Percentiles rank a stretch among this genome's conserved stretches.
Conservation (phyloP, 2,888 invertebrate genomes). For the Caenorhabditis sp. region DNA sequence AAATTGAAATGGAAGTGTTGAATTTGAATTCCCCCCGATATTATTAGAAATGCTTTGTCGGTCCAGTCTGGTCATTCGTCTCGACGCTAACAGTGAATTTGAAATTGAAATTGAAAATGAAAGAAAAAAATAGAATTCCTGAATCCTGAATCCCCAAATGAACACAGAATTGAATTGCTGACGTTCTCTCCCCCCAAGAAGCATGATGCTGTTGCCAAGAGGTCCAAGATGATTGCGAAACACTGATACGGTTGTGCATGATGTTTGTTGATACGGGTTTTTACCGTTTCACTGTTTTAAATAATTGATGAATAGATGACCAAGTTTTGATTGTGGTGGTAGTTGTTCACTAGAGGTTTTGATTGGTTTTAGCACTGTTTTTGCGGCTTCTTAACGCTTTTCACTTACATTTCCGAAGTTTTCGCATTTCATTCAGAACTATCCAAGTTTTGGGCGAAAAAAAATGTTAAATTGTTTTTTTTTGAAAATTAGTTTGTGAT, state of each 20-base stretch:
- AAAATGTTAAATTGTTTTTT: too few species aligned
- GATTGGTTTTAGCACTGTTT: conserved; percentile 34
- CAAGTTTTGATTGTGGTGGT: conserved; percentile 40
- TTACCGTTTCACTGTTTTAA: conserved; percentile 35
- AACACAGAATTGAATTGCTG: conserved; percentile 27
- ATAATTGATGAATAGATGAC: too few species aligned
- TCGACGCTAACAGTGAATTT: too few species aligned
- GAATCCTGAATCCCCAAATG: neutral
- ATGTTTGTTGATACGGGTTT: conserved; percentile 57
- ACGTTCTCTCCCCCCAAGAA: neutral
- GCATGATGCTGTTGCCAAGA: conserved; percentile 3
- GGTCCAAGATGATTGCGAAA: conserved; percentile 21
- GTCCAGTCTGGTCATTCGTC: neutral
- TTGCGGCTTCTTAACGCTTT: conserved; percentile 53
- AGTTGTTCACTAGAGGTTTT: conserved; percentile 30
- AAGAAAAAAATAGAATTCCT: neutral
- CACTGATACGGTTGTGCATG: conserved; percentile 54
- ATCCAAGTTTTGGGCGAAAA: too few species aligned
- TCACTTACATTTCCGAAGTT: too few species aligned
- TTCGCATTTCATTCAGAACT: too few species aligned
- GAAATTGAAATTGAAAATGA: conserved; percentile 33
- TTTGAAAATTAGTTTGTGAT: too few species aligned
- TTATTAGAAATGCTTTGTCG: too few species aligned
- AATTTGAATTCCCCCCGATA: too few species aligned
- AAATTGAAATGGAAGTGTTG: too few species aligned